A percentile compares a stretch with the other conserved stretches of the same genome.
Evolutionary conservation across 2,888 invertebrate genomes (phyloP).

Genomic region (Rhamnusium bicolor): DNA sequence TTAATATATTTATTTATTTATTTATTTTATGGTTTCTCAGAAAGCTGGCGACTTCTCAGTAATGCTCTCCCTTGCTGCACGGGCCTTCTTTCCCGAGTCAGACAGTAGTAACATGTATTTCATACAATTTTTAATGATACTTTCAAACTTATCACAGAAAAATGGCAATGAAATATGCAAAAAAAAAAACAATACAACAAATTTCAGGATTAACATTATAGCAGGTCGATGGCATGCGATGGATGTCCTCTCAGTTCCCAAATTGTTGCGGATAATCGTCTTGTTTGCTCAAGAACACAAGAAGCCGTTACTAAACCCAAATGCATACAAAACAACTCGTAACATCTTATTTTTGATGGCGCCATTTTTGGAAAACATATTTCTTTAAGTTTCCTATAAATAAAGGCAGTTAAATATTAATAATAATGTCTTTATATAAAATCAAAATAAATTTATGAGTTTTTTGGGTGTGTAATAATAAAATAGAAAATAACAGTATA

Average conservation of each 20-base stretch:
- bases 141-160: conserved; percentile 3
- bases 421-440: no score
- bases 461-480: not conserved
- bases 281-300: conserved; percentile 87
- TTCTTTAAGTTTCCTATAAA: conserved; percentile 76
- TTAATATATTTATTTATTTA: no score
- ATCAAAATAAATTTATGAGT: not conserved
- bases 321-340: conserved; percentile 88
- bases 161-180: conserved; percentile 1
- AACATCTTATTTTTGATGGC: conserved; percentile 78
- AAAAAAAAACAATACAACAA: conserved; percentile 1
- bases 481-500: no score
- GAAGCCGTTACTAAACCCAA: conserved; percentile 87
- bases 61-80: no score
- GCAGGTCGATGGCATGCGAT: conserved; percentile 76
- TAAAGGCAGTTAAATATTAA: no score
- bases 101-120: not conserved
- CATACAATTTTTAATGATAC: not conserved
- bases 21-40: no score
- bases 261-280: conserved; percentile 86
- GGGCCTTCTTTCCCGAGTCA: no score
- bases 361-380: conserved; percentile 79
- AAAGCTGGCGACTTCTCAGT: no score
- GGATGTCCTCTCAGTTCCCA: conserved; percentile 81
- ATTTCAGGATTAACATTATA: conserved; percentile 66